These are phyloP conservation scores for Leptinotarsa lineolata DNA, from an alignment of 1,140 invertebrate species.

Conservation along the genomic window DNA sequence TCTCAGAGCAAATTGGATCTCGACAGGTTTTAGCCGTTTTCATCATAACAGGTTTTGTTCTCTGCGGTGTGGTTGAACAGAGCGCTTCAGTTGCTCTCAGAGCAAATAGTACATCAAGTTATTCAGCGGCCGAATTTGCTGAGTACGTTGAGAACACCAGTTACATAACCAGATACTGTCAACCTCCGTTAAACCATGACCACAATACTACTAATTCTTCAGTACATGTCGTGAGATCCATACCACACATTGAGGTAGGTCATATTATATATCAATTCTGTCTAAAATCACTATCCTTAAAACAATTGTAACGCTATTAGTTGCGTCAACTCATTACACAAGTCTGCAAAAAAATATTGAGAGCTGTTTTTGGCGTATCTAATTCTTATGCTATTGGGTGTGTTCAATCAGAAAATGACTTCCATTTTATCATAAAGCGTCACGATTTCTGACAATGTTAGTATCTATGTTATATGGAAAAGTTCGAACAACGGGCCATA, in stretches of 20 bases:
- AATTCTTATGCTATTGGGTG: no score
- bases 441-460: no score
- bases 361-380: no score
- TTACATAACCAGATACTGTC: constrained; percentile 55
- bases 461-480: no score
- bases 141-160: constrained; percentile 57
- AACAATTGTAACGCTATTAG: no score
- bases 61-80: constrained; percentile 63
- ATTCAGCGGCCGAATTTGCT: constrained; percentile 55
- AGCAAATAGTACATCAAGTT: constrained; percentile 56
- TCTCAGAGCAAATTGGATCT: constrained; percentile 60
- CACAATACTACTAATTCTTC: constrained; percentile 32
- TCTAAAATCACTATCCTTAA: no score
- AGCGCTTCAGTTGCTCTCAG: constrained; percentile 62
- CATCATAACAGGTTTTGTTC: constrained; percentile 61
- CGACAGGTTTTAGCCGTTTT: constrained; percentile 60
- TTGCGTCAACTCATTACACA: no score
- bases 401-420: no score
- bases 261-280: background rate
- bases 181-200: constrained; percentile 42
- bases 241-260: constrained; percentile 54
- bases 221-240: constrained; percentile 50
- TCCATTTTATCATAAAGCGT: no score
- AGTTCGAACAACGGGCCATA: no score
- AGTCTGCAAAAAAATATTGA: no score